phyloP scores from a whole-genome alignment of 2,113 vertebrate genomes.

The Protobothrops flavoviridis region DNA sequence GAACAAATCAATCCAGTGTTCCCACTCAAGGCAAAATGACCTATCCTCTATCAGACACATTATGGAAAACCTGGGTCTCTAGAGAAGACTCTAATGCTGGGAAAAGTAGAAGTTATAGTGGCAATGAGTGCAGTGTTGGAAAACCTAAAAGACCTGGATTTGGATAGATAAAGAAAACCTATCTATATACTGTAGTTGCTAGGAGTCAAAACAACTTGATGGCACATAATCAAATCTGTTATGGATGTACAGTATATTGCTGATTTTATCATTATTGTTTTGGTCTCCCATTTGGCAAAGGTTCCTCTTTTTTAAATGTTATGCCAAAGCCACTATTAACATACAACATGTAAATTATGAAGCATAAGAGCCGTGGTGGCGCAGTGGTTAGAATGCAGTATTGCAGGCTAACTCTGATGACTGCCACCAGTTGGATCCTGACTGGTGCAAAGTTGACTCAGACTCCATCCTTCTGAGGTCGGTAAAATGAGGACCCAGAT shows the following conservation, averaged over 20 bases:
- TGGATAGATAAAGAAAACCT: not conserved
- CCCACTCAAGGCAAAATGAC: not conserved
- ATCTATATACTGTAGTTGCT: not conserved
- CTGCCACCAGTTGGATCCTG: not conserved
- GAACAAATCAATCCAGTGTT: not conserved
- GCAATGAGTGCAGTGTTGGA: not conserved
- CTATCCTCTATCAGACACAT: not conserved
- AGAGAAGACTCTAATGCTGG: not conserved
- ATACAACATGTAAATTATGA: not conserved
- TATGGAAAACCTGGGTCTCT: not conserved
- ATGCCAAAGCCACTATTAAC: not conserved
- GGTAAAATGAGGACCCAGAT: not conserved
- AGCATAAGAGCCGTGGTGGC: not conserved
- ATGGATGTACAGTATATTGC: not conserved
- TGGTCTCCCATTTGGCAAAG: not conserved
- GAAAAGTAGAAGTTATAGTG: not conserved
- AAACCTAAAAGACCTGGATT: not conserved
- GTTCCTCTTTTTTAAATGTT: not conserved
- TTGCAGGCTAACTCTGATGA: not conserved
- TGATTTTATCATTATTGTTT: not conserved
- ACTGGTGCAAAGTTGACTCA: not conserved
- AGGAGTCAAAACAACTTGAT: not conserved
- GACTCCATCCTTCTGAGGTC: not conserved
- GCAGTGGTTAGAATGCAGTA: not conserved
- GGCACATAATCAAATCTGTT: not conserved